Conservation (phyloP, 2,888 invertebrate species). For the Eupithecia subfuscata region DNA sequence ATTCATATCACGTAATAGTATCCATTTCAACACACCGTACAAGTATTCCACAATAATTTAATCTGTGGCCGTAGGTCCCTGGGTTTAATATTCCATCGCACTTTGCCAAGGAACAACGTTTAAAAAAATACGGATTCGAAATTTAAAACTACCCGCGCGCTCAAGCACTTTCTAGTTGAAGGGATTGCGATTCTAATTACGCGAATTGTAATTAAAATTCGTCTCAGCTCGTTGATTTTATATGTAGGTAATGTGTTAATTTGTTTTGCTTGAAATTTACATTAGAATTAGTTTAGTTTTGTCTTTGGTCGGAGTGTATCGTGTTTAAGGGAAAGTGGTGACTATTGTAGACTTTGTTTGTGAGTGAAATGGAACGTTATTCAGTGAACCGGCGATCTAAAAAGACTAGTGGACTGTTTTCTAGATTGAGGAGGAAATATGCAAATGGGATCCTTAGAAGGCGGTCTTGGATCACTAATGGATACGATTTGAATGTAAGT, state of each 20-base stretch:
- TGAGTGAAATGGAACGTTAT: conserved; percentile 66
- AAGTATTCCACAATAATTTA: conserved; percentile 52
- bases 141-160: conserved; percentile 38
- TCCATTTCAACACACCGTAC: conserved; percentile 82
- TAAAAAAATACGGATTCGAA: conserved; percentile 39
- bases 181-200: conserved; percentile 30
- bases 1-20: conserved; percentile 78
- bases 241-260: conserved; percentile 70
- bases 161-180: conserved; percentile 54
- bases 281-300: conserved; percentile 67
- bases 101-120: conserved; percentile 71
- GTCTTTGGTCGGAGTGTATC: conserved; percentile 61
- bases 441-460: conserved; percentile 63
- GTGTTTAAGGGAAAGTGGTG: conserved; percentile 57
- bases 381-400: conserved; percentile 74
- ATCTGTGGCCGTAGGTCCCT: conserved; percentile 67
- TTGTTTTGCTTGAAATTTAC: conserved; percentile 57
- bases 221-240: conserved; percentile 69
- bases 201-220: conserved; percentile 47
- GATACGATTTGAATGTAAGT: conserved; percentile 78
- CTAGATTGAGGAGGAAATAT: conserved; percentile 73
- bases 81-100: conserved; percentile 69
- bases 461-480: conserved; percentile 70
- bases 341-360: conserved; percentile 47
- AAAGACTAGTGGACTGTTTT: conserved; percentile 68